phyloP scores from a whole-genome alignment of 2,113 vertebrate species.

The Neolamprologus sp. region DNA sequence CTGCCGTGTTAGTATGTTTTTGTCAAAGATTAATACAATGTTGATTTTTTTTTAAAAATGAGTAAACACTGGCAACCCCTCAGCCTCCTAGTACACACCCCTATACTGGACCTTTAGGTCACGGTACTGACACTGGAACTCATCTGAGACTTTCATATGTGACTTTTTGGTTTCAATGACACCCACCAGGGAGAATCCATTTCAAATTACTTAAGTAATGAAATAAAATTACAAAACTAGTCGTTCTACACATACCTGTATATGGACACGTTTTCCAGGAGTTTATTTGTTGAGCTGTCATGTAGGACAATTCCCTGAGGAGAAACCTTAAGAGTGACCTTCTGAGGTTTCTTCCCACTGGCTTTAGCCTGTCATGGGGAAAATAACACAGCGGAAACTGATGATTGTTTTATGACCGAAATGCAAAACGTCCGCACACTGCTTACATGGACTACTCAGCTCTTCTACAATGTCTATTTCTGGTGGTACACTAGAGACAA shows the following conservation, averaged over 20 bases:
- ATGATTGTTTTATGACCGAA: neutral
- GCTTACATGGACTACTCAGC: neutral
- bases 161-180: neutral
- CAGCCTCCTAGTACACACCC: neutral
- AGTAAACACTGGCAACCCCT: neutral
- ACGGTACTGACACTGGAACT: neutral
- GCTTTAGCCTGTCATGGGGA: constrained; percentile 81
- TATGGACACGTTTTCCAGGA: constrained; percentile 89
- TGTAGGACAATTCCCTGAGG: constrained; percentile 82
- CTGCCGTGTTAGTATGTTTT: neutral
- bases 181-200: neutral
- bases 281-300: constrained; percentile 73
- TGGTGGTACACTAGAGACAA: neutral
- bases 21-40: neutral
- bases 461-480: neutral
- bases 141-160: neutral
- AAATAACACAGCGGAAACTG: neutral
- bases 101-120: neutral
- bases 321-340: constrained; percentile 84
- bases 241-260: constrained; percentile 76
- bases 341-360: constrained; percentile 86
- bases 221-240: neutral
- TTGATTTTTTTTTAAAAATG: rapidly evolving
- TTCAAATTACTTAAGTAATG: neutral
- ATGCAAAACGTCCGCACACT: neutral